These are phyloP conservation scores for Drosophila varians DNA, from an alignment of 1,140 invertebrate species.

Conservation along the genomic window DNA sequence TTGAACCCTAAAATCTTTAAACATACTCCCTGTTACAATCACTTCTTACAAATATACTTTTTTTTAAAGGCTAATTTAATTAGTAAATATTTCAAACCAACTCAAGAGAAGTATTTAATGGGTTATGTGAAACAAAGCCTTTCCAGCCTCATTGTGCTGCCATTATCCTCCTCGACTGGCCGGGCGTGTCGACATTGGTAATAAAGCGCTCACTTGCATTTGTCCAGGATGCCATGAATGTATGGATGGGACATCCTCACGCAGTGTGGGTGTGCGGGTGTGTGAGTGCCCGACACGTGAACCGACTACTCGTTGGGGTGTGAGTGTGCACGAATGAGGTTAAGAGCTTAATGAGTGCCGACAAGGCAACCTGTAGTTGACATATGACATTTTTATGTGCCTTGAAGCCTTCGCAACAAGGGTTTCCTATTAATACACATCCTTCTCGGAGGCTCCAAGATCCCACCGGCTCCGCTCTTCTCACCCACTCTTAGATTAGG, in stretches of 20 bases:
- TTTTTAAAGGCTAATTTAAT: background rate
- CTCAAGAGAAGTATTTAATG: background rate
- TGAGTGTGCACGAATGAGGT: constrained; percentile 57
- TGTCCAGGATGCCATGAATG: constrained; percentile 31
- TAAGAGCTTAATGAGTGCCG: constrained; percentile 78
- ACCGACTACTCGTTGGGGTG: background rate
- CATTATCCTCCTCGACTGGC: constrained; percentile 12
- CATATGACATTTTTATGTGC: constrained; percentile 80
- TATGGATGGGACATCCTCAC: background rate
- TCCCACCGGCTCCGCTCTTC: background rate
- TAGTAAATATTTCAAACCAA: background rate
- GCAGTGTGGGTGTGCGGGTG: constrained; percentile 13
- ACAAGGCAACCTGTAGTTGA: constrained; percentile 70
- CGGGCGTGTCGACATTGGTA: constrained; percentile 71
- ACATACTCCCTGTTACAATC: background rate
- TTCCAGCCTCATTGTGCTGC: constrained; percentile 23
- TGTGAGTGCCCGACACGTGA: constrained; percentile 4
- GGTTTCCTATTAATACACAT: constrained; percentile 65
- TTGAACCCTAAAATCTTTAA: background rate
- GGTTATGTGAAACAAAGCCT: constrained; percentile 34
- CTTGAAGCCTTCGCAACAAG: constrained; percentile 54
- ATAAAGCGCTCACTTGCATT: constrained; percentile 75
- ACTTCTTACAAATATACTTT: background rate
- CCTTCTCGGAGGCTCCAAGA: constrained; percentile 24
- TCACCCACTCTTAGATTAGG: background rate